Evolutionary conservation across 1,140 invertebrate species (phyloP), one percentile per base, ranked within the genome.

Genomic region (Apocrypta bakeri): DNA sequence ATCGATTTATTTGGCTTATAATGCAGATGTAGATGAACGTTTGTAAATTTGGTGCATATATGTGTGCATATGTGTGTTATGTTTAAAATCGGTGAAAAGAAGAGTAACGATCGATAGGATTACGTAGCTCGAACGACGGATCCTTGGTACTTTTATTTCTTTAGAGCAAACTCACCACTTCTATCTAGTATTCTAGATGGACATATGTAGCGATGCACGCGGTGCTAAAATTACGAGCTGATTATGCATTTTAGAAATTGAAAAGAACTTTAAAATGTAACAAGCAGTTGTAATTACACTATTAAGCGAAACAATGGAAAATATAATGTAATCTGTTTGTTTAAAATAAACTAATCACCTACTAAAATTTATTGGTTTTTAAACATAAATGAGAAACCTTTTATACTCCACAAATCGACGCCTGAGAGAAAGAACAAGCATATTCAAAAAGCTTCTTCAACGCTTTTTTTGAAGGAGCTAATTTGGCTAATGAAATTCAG

Each of bases 271-370:
- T 86, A 85, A 82, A 79, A 86, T 87, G 81, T 88, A 88, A 87
- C 73, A 86, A 85, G 86, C 73, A 83, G 85, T 84, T 85, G 83
- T 82, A 84, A 84, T 82, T 68, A 85, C 76, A 77, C 79, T 83
- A 84, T 74, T 73, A 84, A 87, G 84, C 85, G 86, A 85, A 84
- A 86, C 79, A 85, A 83, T 87, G 27, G 64, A 83, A 85, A 79
- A 74, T 74, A 79, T 42, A 33, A 88, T 89, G 85, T 89, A 89
- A 85, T 86, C 86, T 87, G 84, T 90, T 90, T 88, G 83, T 88
- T 89, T 88, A 86, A 89, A 90, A 90, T 90, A 89, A 89, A 89
- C 40, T 89, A 87, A 85, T 84, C 85, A 85, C 81, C 77, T 81
- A 84, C 61, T 56, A 83, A 79, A 75, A n/a, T n/a, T n/a, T n/a